Base-by-base conservation (phyloP, 1,140 invertebrate species). In the Rhagoletis pomonella region DNA sequence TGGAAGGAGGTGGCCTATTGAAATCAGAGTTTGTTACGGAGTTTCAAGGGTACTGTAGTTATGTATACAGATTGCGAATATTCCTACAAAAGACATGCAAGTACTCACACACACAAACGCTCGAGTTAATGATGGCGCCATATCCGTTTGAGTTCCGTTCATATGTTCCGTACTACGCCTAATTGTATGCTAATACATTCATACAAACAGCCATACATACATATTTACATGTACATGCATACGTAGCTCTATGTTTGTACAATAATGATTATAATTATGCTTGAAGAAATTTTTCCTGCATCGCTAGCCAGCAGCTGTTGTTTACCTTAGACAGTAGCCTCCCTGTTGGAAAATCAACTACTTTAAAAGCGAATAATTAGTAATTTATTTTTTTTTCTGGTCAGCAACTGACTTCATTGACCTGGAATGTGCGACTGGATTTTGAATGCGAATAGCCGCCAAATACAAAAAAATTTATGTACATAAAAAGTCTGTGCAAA, bases 101-200 rank as follows among this genome's bases (percentile, higher is more conserved):
- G 44, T 3, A 55, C 47, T n/a, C 44, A 77, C 5, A 1, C 10
- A 39, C 4, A 67, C 19, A 67, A 6, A 29, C 64, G 39, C 39
- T 29, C 39, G n/a, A 29, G 29, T 67, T 67, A 67, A 29, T 67
- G 39, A 67, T 67, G 4, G 29, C 29, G 64, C 29, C 29, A 81
- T 47, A 29, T 14, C 64, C 17, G 17, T 50, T 50, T 81, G 73
- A 29, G 44, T 81, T 29, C 4, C 6, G 47, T 3, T 62, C 7
- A 14, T 62, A 1, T 62, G 29, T 3, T 55, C 44, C 47, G 29
- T 19, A 7, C 47, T 58, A 47, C 47, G 50, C 73, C 73, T 81
- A 81, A 81, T 81, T 81, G 44, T 58, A 81, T 81, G 73, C 73
- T 81, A 81, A 81, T 81, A 55, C n/a, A 55, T 81, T 55, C 50